Conservation (phyloP, 92 coral and sea anemone species). For the Zoanthus sansibaricus region DNA sequence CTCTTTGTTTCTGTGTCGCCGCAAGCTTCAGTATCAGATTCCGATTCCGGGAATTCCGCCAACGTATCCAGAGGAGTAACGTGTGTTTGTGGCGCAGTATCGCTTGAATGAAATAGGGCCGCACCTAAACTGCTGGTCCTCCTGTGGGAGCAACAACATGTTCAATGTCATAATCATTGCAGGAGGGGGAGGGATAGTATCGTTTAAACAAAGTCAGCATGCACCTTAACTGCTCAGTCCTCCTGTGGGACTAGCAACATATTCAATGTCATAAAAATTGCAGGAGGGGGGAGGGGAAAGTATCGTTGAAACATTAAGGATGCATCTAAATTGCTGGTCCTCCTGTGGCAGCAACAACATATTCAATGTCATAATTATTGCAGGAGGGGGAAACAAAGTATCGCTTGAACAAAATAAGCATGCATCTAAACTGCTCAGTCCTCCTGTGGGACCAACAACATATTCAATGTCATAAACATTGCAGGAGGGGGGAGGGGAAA, state of each 20-base stretch:
- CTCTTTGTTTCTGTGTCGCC: background rate
- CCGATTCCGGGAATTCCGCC: slow-evolving; percentile 67
- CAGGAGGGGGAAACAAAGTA: background rate
- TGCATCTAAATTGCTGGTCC: slow-evolving; percentile 76
- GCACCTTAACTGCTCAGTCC: too few relatives aligned
- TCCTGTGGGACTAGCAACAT: too few relatives aligned
- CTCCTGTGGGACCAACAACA: too few relatives aligned
- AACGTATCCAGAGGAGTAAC: slow-evolving; percentile 64
- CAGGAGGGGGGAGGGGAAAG: background rate
- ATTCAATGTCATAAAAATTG: background rate
- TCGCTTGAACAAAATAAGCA: too few relatives aligned
- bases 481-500: background rate
- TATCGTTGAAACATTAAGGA: slow-evolving; percentile 6
- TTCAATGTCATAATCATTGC: background rate
- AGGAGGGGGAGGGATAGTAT: background rate
- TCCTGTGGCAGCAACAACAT: slow-evolving; percentile 52
- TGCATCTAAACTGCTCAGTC: too few relatives aligned
- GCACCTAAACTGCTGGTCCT: slow-evolving; percentile 80
- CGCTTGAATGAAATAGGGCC: slow-evolving; percentile 55
- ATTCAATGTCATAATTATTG: background rate
- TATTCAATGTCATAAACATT: background rate
- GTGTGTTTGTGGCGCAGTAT: background rate
- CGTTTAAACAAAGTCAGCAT: too few relatives aligned
- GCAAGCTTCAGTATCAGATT: slow-evolving; percentile 17
- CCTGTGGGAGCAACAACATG: slow-evolving; percentile 46